Conservation (phyloP, 2,888 invertebrate genomes). For the Acheta domesticus region DNA sequence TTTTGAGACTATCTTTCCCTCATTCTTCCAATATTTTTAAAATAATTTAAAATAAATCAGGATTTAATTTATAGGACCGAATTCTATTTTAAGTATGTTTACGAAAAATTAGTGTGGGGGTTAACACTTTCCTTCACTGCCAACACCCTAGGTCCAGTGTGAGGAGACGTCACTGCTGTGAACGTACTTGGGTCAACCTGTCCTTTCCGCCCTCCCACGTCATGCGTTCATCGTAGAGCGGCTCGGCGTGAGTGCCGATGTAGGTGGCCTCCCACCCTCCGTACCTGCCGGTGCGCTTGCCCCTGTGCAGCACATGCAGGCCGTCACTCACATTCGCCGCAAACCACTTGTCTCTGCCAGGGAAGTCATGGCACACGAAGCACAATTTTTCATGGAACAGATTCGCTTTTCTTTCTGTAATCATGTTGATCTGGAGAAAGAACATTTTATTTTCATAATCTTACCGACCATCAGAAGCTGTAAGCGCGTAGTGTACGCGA, state of each 20-base stretch:
- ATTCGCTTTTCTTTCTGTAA: slow-evolving; percentile 74
- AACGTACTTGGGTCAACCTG: slow-evolving; percentile 86
- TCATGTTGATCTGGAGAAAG: slow-evolving; percentile 57
- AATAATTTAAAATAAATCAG: too few relatives aligned
- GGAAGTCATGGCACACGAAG: slow-evolving; percentile 83
- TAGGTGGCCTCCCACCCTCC: slow-evolving; percentile 92
- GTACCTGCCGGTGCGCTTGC: slow-evolving; percentile 73
- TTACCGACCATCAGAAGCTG: too few relatives aligned
- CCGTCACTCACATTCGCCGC: slow-evolving; percentile 65
- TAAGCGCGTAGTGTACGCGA: too few relatives aligned
- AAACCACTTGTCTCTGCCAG: slow-evolving; percentile 81
- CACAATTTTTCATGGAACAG: slow-evolving; percentile 90
- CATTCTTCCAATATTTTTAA: too few relatives aligned
- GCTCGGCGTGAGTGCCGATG: slow-evolving; percentile 84
- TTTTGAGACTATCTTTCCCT: too few relatives aligned
- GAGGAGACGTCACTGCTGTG: too few relatives aligned
- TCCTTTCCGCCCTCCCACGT: slow-evolving; percentile 95
- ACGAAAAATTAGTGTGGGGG: too few relatives aligned
- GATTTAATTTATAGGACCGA: too few relatives aligned
- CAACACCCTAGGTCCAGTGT: too few relatives aligned
- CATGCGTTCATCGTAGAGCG: slow-evolving; percentile 84
- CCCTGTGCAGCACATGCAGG: slow-evolving; percentile 78
- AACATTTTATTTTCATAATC: too few relatives aligned
- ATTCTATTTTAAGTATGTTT: too few relatives aligned
- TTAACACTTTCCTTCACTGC: too few relatives aligned